These are phyloP conservation scores for Alaudala cheleensis DNA, from an alignment of 2,113 vertebrate species.

Conservation along the genomic window DNA sequence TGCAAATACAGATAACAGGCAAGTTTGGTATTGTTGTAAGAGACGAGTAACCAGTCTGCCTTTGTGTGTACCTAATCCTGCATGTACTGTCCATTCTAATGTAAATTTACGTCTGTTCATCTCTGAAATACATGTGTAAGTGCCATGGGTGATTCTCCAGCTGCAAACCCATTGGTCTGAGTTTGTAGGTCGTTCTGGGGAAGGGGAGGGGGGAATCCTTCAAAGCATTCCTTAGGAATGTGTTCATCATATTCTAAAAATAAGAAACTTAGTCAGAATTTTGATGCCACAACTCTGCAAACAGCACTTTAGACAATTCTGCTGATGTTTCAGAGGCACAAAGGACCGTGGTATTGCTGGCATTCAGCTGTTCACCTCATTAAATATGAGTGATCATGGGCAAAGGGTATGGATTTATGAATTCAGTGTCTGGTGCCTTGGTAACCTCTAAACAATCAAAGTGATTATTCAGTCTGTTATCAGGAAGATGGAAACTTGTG, in stretches of 20 bases:
- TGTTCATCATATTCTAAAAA: background rate
- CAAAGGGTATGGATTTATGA: constrained; percentile 15
- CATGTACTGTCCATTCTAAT: background rate
- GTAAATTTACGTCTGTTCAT: background rate
- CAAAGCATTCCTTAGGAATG: background rate
- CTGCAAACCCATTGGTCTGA: background rate
- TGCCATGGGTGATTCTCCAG: background rate
- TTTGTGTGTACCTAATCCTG: background rate
- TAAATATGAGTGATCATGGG: background rate
- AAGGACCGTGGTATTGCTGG: background rate
- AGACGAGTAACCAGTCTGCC: background rate
- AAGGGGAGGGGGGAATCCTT: background rate
- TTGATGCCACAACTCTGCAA: background rate
- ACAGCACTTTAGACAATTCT: background rate
- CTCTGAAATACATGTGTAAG: background rate
- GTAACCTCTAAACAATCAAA: constrained; percentile 31
- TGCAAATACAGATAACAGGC: background rate
- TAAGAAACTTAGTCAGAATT: background rate
- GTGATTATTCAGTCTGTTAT: constrained; percentile 14
- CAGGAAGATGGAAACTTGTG: constrained; percentile 22
- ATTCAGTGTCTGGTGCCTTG: constrained; percentile 19
- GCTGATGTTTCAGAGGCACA: constrained; percentile 1
- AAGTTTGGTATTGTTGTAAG: background rate
- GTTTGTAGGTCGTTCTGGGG: background rate
- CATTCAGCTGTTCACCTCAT: background rate